Conservation (phyloP, 2,113 vertebrate species). For the Sapayoa aenigma region DNA sequence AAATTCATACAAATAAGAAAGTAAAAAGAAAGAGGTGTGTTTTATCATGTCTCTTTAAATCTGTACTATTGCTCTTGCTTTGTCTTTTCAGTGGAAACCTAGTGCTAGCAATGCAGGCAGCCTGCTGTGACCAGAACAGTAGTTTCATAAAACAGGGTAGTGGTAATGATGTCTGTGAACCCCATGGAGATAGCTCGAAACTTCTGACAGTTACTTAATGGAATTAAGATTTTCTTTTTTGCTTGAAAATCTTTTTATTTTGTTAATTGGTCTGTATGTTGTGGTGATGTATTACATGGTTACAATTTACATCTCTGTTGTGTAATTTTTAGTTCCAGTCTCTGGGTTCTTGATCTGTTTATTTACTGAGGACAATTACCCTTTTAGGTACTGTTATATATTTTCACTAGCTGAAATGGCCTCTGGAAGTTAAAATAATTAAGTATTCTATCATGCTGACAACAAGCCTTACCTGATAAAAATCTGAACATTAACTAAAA, state of each 20-base stretch:
- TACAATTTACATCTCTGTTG: background rate
- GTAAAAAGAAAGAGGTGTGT: background rate
- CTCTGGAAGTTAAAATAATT: conserved; percentile 32
- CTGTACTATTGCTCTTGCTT: background rate
- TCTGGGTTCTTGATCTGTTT: background rate
- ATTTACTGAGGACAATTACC: conserved; percentile 29
- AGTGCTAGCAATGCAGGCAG: background rate
- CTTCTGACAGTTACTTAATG: conserved; percentile 1
- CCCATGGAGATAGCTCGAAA: background rate
- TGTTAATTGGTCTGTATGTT: conserved; percentile 19
- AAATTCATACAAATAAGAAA: background rate
- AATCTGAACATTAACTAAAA: conserved; percentile 13
- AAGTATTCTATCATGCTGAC: conserved; percentile 30
- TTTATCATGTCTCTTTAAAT: conserved; percentile 22
- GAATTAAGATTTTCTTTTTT: conserved; percentile 4
- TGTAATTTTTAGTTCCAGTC: background rate
- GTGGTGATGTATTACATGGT: background rate
- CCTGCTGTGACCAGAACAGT: conserved; percentile 34
- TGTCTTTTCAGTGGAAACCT: background rate
- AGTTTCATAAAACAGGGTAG: conserved; percentile 11
- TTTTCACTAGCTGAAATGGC: background rate
- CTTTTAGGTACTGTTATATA: background rate
- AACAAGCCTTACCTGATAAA: background rate
- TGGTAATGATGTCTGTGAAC: conserved; percentile 27
- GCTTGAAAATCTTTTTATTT: conserved; percentile 9